These are phyloP conservation scores for Microctonus hyperodae DNA, from an alignment of 2,888 invertebrate species.

Conservation along the genomic window DNA sequence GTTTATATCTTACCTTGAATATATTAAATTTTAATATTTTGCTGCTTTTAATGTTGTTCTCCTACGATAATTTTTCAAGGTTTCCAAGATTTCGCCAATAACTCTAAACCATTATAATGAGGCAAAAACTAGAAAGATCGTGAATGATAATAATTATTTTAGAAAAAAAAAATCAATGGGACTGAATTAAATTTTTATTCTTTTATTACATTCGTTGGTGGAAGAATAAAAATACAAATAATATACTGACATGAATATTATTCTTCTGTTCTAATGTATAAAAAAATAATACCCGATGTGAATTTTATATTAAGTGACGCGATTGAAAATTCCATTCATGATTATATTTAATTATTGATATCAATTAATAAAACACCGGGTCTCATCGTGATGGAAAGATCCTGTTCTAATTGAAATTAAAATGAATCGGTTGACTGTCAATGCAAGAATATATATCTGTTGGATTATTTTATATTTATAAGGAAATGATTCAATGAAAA, in stretches of 20 bases:
- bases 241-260: not conserved
- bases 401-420: not conserved
- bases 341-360: conserved; percentile 7
- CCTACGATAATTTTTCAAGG: not conserved
- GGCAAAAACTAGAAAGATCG: not conserved
- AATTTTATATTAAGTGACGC: not conserved
- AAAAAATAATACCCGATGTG: not conserved
- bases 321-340: conserved; percentile 8
- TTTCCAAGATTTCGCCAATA: not conserved
- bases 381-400: conserved; percentile 1
- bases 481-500: not conserved
- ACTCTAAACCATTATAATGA: not conserved
- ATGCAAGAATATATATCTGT: not conserved
- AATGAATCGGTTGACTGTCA: not conserved
- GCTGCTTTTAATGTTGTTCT: not conserved
- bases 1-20: not conserved
- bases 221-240: not conserved
- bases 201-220: not conserved
- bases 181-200: not conserved
- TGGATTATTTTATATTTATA: not conserved
- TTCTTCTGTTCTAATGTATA: not conserved
- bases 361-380: conserved; percentile 11
- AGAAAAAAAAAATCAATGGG: not conserved
- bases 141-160: not conserved
- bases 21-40: not conserved